Base-by-base conservation (phyloP, 1,140 invertebrate species). In the Lordiphosa collinella region DNA sequence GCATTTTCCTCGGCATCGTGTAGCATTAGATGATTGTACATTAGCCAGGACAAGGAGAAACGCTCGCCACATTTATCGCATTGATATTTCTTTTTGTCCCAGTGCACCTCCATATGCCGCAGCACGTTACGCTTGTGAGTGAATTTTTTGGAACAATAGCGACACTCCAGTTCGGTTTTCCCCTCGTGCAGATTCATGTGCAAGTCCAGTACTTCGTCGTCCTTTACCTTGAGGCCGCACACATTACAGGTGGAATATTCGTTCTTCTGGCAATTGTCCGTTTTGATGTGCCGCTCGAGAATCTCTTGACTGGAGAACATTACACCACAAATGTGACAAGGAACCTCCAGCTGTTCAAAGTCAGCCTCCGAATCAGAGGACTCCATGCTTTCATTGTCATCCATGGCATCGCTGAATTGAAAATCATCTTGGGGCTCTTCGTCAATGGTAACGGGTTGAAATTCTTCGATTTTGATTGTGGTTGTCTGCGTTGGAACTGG, bases 51-150 rank as follows among this genome's bases (percentile, higher is more conserved):
- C 1, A 76, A 35, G 0, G 86, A 88, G 55, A 88, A 88, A 0
- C 86, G 74, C 47, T 76, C 80, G 1, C 86, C 86, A 29, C 86
- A 88, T 36, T 86, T 88, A 50, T 88, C 86, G 13, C 86, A 88
- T 29, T 88, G 86, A 49, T 80, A 88, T 43, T 88, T 86, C 52
- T 88, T 88, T 37, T 88, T 88, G 32, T 88, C 86, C 86, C 86
- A 88, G 44, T 88, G 86, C 11, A 86, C 80, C 25, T 85, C 78
- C 86, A 88, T 88, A 48, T 88, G 86, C 0, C 86, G 86, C 18
- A 88, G 38, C 0, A 86, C 80, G 52, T 88, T 88, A 2, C 82
- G 69, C 37, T 86, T 87, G 32, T 87, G 73, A 1, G 86, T 76
- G 31, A 88, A 88, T 32, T 72, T 74, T 41, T 88, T 88, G 2